Evolutionary conservation across 2,113 vertebrate species (phyloP).

Genomic region (Lepus timidus): DNA sequence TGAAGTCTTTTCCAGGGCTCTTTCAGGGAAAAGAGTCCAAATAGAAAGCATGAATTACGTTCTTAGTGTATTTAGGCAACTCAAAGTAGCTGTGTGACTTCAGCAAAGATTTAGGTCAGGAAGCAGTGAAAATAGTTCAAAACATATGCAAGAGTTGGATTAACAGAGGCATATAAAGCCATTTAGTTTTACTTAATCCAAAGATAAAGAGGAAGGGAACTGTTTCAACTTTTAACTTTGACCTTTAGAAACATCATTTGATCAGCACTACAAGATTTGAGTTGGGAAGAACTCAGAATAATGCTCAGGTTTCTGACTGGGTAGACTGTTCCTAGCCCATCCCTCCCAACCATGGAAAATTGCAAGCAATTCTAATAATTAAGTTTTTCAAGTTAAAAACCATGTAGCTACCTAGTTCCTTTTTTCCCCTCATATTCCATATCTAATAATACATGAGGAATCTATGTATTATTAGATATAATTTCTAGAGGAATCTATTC

Average conservation of each 20-base stretch:
- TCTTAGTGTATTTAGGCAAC: neutral
- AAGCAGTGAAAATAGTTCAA: neutral
- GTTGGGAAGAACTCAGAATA: neutral
- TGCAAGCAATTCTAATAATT: neutral
- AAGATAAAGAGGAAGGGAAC: slow-evolving; percentile 32
- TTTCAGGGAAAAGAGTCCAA: neutral
- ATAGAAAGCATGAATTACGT: neutral
- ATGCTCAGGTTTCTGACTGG: neutral
- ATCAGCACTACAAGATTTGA: neutral
- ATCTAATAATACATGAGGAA: neutral
- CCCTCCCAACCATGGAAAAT: neutral
- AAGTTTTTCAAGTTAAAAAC: neutral
- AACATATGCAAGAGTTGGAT: slow-evolving; percentile 29
- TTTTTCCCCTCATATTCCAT: neutral
- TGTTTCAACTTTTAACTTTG: neutral
- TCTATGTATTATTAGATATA: neutral
- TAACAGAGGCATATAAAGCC: neutral
- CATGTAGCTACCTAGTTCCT: neutral
- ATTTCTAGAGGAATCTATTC: too few species aligned
- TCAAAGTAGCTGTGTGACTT: neutral
- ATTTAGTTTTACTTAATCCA: slow-evolving; percentile 26
- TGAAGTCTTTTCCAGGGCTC: neutral
- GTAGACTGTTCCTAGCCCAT: neutral
- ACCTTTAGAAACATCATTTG: neutral
- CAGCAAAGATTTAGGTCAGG: slow-evolving; percentile 6